Evolutionary conservation across 2,888 invertebrate genomes (phyloP).

Genomic region (Belgica antarctica): DNA sequence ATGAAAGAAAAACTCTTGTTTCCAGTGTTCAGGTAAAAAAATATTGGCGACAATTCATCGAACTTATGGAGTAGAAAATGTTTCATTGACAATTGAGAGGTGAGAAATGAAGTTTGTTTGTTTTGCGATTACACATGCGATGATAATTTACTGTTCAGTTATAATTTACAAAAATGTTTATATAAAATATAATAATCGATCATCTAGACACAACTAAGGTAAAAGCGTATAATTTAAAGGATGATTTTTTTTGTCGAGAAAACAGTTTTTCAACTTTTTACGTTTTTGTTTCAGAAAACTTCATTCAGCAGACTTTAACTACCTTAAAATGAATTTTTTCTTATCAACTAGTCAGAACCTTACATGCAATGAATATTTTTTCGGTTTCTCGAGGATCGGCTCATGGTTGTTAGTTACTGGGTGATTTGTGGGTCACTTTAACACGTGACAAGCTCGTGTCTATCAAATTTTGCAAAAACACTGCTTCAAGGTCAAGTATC

Average conservation of each 20-base stretch:
- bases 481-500: no score
- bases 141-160: neutral
- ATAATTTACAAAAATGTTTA: constrained; percentile 6
- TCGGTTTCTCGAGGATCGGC: no score
- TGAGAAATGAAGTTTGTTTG: constrained; percentile 7
- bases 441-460: no score
- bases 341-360: constrained; percentile 5
- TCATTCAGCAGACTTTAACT: neutral
- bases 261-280: no score
- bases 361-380: no score
- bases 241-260: neutral
- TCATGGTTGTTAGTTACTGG: no score
- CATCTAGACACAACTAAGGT: neutral
- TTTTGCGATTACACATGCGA: neutral
- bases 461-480: no score
- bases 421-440: no score
- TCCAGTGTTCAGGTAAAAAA: constrained; percentile 15
- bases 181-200: constrained; percentile 10
- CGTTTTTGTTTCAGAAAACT: neutral
- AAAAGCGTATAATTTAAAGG: constrained; percentile 5
- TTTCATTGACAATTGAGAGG: neutral
- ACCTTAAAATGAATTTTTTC: neutral
- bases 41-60: neutral
- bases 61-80: neutral
- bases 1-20: neutral